phyloP scores from a whole-genome alignment of 2,113 vertebrate species.

The Raja brachyura region DNA sequence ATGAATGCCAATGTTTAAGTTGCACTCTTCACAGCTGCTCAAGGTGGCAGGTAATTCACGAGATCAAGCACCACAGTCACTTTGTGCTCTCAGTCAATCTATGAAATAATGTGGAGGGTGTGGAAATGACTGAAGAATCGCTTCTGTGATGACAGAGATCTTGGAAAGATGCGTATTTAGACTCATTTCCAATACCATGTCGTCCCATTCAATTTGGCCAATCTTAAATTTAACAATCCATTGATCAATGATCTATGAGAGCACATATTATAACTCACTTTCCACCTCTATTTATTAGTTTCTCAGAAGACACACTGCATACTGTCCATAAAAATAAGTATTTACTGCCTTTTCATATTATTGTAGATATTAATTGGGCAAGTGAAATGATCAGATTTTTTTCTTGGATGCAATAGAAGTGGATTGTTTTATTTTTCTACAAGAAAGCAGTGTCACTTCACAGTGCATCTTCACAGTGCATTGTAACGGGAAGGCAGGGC shows the following conservation, averaged over 20 bases:
- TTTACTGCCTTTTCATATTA: neutral
- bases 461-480: no score
- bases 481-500: no score
- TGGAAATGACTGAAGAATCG: no score
- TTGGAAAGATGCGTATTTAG: neutral
- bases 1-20: no score
- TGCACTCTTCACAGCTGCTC: no score
- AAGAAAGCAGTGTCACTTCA: constrained; percentile 43
- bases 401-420: neutral
- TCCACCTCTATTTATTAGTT: neutral
- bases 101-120: no score
- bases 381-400: neutral
- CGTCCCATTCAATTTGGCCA: neutral
- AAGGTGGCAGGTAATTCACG: no score
- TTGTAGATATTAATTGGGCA: neutral
- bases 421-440: neutral
- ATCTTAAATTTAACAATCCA: neutral
- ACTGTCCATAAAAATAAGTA: neutral
- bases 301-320: neutral
- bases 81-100: no score
- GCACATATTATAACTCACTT: neutral
- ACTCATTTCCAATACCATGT: neutral
- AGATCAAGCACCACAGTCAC: no score
- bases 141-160: no score
- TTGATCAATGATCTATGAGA: neutral